phyloP scores from a whole-genome alignment of 2,113 vertebrate genomes.

The Podarcis raffonei region DNA sequence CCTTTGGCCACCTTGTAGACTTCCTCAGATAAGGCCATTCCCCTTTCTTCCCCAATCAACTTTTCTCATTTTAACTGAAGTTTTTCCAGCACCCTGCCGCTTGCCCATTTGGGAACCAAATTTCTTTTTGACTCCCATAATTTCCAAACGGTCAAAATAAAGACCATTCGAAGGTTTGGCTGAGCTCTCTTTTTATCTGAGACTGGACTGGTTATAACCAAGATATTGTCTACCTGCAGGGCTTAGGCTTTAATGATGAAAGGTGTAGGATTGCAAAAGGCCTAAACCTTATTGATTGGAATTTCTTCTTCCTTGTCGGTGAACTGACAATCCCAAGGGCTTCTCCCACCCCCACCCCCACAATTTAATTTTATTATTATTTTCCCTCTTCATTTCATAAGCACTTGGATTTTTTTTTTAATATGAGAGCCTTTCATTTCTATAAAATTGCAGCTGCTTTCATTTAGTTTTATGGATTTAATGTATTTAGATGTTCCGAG shows the following conservation, averaged over 20 bases:
- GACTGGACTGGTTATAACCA: neutral
- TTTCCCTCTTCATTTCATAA: constrained; percentile 73
- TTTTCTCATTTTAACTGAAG: too few relatives aligned
- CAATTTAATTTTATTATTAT: constrained; percentile 71
- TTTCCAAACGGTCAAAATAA: too few relatives aligned
- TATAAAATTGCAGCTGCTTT: constrained; percentile 79
- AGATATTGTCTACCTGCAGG: neutral
- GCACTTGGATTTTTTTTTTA: constrained; percentile 71
- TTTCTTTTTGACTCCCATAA: too few relatives aligned
- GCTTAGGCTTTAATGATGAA: neutral
- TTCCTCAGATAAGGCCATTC: too few relatives aligned
- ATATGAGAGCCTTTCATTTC: constrained; percentile 79
- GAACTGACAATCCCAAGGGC: constrained; percentile 38
- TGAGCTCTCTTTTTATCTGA: too few relatives aligned
- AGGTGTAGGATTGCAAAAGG: neutral
- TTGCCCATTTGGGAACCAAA: too few relatives aligned
- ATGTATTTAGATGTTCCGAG: constrained; percentile 72
- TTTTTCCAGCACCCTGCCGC: too few relatives aligned
- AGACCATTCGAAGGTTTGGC: too few relatives aligned
- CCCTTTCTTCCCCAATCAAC: too few relatives aligned
- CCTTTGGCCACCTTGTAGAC: too few relatives aligned
- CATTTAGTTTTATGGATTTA: constrained; percentile 81
- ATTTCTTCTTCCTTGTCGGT: constrained; percentile 27
- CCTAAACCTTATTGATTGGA: constrained; percentile 22
- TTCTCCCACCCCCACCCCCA: neutral